Percentiles rank a stretch among this genome's conserved stretches.
These are phyloP conservation scores for Notothenia coriiceps DNA, from an alignment of 2,113 vertebrate genomes.

Conservation along the genomic window DNA sequence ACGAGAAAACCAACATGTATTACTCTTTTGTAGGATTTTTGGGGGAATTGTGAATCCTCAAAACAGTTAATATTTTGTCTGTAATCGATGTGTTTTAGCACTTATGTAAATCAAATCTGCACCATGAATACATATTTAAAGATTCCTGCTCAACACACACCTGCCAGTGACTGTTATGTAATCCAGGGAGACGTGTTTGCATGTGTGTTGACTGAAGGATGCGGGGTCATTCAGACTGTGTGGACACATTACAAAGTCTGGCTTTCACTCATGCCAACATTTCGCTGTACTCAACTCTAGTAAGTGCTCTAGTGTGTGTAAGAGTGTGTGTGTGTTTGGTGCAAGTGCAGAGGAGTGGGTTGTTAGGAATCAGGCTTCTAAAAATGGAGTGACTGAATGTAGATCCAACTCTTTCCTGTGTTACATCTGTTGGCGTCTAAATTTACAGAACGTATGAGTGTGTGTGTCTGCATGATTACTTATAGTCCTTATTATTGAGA, in stretches of 20 bases:
- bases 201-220: conserved; percentile 3
- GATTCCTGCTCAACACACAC: conserved; percentile 7
- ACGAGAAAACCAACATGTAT: too few relatives aligned
- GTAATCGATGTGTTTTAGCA: not conserved
- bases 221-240: conserved; percentile 27
- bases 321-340: not conserved
- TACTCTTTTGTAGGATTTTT: too few relatives aligned
- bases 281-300: not conserved
- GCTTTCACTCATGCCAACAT: conserved; percentile 33
- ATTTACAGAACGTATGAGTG: not conserved
- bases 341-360: conserved; percentile 2
- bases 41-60: too few relatives aligned
- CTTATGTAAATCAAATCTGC: not conserved
- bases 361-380: conserved; percentile 25
- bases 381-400: conserved; percentile 21
- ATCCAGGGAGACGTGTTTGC: conserved; percentile 9
- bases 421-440: not conserved
- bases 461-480: not conserved
- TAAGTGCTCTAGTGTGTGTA: not conserved
- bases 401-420: conserved; percentile 2
- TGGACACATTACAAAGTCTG: conserved; percentile 16
- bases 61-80: not conserved
- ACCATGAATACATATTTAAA: not conserved
- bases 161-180: conserved; percentile 36
- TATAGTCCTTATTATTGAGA: too few relatives aligned